These are phyloP conservation scores for Talpa occidentalis DNA, from an alignment of 2,113 vertebrate species.

Conservation along the genomic window DNA sequence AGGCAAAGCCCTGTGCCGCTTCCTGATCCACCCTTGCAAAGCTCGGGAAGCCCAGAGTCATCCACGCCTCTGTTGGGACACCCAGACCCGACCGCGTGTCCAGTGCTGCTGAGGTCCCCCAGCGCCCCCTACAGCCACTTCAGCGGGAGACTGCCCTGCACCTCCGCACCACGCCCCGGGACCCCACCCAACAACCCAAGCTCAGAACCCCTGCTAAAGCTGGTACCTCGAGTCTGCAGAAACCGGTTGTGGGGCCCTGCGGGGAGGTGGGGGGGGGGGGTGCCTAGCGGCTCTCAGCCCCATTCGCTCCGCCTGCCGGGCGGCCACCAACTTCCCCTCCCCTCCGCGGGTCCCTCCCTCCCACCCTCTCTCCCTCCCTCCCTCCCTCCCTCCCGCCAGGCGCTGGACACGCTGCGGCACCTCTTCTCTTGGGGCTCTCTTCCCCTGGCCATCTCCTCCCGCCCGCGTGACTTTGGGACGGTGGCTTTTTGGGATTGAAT, in stretches of 20 bases:
- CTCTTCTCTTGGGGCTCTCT: constrained; percentile 56
- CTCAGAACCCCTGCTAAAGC: neutral
- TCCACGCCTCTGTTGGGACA: neutral
- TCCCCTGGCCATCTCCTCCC: constrained; percentile 18
- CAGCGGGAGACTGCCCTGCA: neutral
- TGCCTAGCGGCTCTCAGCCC: neutral
- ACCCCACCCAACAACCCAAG: constrained; percentile 63
- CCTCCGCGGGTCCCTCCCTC: neutral
- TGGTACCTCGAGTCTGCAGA: neutral
- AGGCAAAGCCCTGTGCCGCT: neutral
- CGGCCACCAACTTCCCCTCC: constrained; percentile 21
- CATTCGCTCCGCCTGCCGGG: constrained; percentile 47
- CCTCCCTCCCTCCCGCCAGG: neutral
- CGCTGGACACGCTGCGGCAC: constrained; percentile 21
- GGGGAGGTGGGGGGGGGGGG: neutral
- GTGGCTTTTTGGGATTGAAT: constrained; percentile 61
- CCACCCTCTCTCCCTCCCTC: neutral
- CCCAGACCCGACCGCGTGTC: neutral
- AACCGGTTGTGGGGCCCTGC: neutral
- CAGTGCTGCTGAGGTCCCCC: constrained; percentile 48
- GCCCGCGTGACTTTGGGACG: neutral
- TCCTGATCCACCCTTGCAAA: neutral
- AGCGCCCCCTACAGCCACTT: constrained; percentile 79
- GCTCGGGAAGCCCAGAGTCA: fast-evolving
- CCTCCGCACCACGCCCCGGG: constrained; percentile 29